Percentiles rank a stretch among this genome's conserved stretches.
Evolutionary conservation across 2,113 vertebrate species (phyloP).

Genomic region (Cinclus mexicanus): DNA sequence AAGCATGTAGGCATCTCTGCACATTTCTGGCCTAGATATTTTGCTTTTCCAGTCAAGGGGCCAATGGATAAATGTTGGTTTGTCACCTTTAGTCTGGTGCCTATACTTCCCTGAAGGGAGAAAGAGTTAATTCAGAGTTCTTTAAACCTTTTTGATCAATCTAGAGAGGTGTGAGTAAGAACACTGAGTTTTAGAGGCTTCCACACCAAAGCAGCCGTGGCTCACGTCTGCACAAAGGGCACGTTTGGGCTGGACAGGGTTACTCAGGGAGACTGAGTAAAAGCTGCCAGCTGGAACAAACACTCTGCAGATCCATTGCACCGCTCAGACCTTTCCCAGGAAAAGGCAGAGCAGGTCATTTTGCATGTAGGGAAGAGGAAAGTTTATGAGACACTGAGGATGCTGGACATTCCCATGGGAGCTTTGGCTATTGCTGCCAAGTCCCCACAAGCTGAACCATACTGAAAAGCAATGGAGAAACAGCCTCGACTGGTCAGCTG

Average conservation of each 20-base stretch:
- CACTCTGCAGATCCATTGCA: not conserved
- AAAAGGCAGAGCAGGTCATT: not conserved
- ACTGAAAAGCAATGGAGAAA: not conserved
- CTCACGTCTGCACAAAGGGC: not conserved
- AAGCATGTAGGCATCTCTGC: not conserved
- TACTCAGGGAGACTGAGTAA: not conserved
- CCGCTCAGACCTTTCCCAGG: not conserved
- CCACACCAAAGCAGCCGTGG: not conserved
- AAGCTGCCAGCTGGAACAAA: not conserved
- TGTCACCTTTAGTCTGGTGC: not conserved
- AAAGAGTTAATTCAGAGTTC: not conserved
- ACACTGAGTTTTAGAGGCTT: not conserved
- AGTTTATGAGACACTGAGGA: not conserved
- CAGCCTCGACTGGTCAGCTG: not conserved
- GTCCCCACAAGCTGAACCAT: not conserved
- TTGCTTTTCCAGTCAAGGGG: not conserved
- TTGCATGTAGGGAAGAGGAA: not conserved
- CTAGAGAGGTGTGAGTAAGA: not conserved
- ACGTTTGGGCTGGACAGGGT: not conserved
- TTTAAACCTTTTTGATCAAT: not conserved
- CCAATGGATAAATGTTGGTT: rapidly evolving
- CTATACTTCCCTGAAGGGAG: not conserved
- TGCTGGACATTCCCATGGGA: not conserved
- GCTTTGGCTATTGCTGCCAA: not conserved
- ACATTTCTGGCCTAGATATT: not conserved